These are phyloP conservation scores for Harpagifer antarcticus DNA, from an alignment of 2,797 vertebrate genomes.

Conservation along the genomic window DNA sequence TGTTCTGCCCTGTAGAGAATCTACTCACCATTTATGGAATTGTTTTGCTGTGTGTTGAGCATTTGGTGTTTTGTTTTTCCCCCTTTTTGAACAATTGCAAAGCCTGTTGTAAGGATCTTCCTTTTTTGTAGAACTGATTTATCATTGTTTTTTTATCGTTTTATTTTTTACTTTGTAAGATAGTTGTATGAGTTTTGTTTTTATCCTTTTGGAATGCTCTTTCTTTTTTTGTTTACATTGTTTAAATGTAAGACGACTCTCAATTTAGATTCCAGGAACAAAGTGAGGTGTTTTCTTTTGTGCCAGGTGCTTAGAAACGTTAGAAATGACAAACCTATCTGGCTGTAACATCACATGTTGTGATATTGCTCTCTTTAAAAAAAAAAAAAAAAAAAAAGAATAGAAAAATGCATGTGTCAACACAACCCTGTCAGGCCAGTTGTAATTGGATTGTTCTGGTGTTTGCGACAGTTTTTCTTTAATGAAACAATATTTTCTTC, in stretches of 20 bases:
- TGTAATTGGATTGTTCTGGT: conserved; percentile 56
- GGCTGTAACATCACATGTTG: conserved; percentile 76
- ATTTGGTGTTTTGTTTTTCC: conserved; percentile 53
- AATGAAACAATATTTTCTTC: conserved; percentile 53
- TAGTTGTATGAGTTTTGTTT: conserved; percentile 77
- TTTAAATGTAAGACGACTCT: conserved; percentile 73
- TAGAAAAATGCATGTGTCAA: conserved; percentile 40
- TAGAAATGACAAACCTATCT: conserved; percentile 71
- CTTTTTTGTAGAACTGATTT: conserved; percentile 78
- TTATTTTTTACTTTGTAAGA: conserved; percentile 80
- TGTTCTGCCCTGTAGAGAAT: conserved; percentile 71
- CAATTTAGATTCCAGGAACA: conserved; percentile 83
- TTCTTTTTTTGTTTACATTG: conserved; percentile 77
- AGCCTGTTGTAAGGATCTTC: conserved; percentile 78
- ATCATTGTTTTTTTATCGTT: conserved; percentile 52
- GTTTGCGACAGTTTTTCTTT: conserved; percentile 45
- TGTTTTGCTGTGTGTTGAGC: conserved; percentile 67
- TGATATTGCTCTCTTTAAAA: conserved; percentile 54
- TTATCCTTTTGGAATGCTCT: conserved; percentile 71
- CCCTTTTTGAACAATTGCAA: conserved; percentile 77
- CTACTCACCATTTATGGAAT: conserved; percentile 74
- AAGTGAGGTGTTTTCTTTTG: conserved; percentile 74
- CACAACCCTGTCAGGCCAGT: conserved; percentile 50
- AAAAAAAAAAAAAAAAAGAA: background rate
- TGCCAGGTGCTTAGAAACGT: conserved; percentile 76